Base-by-base conservation (phyloP, 2,888 invertebrate species). In the Fragum whitleyi region DNA sequence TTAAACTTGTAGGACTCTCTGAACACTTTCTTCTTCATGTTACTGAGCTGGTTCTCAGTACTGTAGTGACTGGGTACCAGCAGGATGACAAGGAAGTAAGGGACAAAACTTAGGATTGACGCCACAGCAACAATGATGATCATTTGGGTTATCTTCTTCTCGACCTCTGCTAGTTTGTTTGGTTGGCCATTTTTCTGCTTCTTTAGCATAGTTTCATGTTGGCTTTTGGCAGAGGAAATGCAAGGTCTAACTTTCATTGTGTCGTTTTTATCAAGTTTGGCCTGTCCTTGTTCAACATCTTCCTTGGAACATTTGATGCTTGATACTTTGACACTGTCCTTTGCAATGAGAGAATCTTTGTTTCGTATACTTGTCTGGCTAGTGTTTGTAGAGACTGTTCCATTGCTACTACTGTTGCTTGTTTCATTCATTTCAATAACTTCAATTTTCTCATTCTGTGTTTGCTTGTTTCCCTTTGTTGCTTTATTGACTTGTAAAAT, bases 1-100 rank as follows among this genome's bases (percentile, higher is more conserved):
- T 69, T 55, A 3, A 69, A 42, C 26, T 65, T 65, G 42, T 65
- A 65, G 26, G 65, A 65, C 29, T 65, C 65, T 42, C 65, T 39
- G 42, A 65, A 42, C 5, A 42, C 42, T 65, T 69, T 69, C 69
- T 69, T 69, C 53, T 69, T 51, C 69, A 51, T 53, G 69, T 69
- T 53, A 29, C 69, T 69, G 5, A 69, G 69, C 29, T 53, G 69
- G 28, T 69, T 29, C 42, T 53, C 69, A 19, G 51, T 69, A 21
- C 69, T 69, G 29, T 69, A 23, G 28, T 69, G 53, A 29, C 53
- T 69, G 51, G 65, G 65, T 6, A 65, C 42, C 42, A 65, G 23
- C 11, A 65, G 42, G n/a, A 65, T 21, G 7, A 65, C 65, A 9
- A 65, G 42, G 23, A 65, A 65, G 23, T 65, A 65, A 26, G 65